These are phyloP conservation scores for Limnodromus scolopaceus DNA, from an alignment of 2,797 vertebrate species.

Conservation along the genomic window DNA sequence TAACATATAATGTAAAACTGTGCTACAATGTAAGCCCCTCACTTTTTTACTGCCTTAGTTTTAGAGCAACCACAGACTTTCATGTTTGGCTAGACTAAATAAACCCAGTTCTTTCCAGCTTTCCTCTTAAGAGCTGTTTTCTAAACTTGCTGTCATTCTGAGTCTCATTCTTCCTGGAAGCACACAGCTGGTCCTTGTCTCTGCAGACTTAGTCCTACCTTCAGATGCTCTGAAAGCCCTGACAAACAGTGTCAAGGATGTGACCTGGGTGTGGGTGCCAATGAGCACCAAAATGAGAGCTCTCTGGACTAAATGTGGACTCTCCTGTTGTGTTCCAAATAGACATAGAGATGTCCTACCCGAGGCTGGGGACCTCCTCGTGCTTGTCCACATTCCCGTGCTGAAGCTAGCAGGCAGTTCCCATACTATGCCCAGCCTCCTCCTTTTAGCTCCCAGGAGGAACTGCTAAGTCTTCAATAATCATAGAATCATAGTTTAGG, in stretches of 20 bases:
- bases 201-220: not conserved
- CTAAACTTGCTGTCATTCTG: not conserved
- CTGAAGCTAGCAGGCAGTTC: not conserved
- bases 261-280: not conserved
- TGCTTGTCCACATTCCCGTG: not conserved
- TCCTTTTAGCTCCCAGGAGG: not conserved
- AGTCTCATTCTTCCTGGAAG: not conserved
- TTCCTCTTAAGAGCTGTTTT: not conserved
- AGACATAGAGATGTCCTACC: not conserved
- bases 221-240: not conserved
- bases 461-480: not conserved
- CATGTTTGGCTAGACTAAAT: not conserved
- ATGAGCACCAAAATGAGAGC: not conserved
- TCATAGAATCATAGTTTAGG: not conserved
- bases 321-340: not conserved
- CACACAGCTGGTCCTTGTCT: not conserved
- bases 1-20: not conserved
- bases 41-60: rapidly evolving
- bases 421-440: not conserved
- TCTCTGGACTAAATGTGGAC: not conserved
- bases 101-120: not conserved
- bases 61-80: not conserved
- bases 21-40: not conserved
- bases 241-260: not conserved
- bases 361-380: rapidly evolving